phyloP scores from a whole-genome alignment of 2,888 invertebrate species.

The Hyposoter didymator region DNA sequence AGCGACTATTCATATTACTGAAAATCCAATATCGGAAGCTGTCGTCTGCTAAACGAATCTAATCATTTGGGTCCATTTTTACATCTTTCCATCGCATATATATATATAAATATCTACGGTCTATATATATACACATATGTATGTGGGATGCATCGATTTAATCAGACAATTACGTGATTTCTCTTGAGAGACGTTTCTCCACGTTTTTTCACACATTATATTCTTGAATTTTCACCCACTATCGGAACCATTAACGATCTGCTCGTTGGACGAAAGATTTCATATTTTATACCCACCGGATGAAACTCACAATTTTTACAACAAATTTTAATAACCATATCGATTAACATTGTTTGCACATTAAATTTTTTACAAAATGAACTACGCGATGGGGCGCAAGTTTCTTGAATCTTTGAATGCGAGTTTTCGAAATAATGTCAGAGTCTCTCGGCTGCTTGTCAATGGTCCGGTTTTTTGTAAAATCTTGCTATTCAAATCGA shows the following conservation, averaged over 20 bases:
- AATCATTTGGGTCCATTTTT: conserved; percentile 58
- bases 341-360: background rate
- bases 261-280: background rate
- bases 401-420: conserved; percentile 14
- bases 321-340: conserved; percentile 12
- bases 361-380: background rate
- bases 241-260: background rate
- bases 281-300: background rate
- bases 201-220: background rate
- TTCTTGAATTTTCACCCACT: background rate
- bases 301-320: background rate
- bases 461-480: background rate
- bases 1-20: conserved; percentile 91
- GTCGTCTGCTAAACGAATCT: conserved; percentile 88
- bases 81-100: conserved; percentile 60
- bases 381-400: background rate
- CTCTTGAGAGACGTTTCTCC: background rate
- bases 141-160: conserved; percentile 11
- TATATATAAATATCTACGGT: conserved; percentile 57
- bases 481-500: background rate
- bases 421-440: conserved; percentile 1
- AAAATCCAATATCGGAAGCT: conserved; percentile 91
- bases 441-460: background rate
- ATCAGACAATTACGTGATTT: background rate
- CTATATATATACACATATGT: conserved; percentile 33